Base-by-base conservation (phyloP, 2,888 invertebrate species). In the Scaptomyza polygonia region DNA sequence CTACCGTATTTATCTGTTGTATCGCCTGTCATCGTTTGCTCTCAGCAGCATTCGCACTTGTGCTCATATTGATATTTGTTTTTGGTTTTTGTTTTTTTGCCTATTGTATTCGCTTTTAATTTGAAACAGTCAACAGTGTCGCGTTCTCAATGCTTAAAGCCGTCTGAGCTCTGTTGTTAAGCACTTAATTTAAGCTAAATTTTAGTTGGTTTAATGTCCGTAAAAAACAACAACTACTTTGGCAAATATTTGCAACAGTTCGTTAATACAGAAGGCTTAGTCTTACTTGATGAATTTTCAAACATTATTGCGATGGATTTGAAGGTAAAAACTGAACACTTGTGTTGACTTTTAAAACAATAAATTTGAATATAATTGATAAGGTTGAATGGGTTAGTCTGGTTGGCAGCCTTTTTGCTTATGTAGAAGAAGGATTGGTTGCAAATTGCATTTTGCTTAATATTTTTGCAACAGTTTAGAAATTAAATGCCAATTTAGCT, bases 241-340 rank as follows among this genome's bases (percentile, higher is more conserved):
- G 14, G 51, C 62, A 79, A 81, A 85, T 77, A 82, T 85, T 81
- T 77, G 32, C 56, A 44, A 45, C 25, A 47, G 36, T n/a, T 32
- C 40, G 77, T 61, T 74, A 74, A 79, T 67, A 69, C 34, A 29
- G 45, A 53, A 27, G 51, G 56, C 45, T 67, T 25, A 43, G 47
- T 44, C 45, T 30, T 45, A 36, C 47, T 56, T 44, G 40, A 12
- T 51, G 51, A 56, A 56, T 52, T 32, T 32, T 47, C 54, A 54
- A 45, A 29, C 42, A 57, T 43, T 48, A n/a, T 21, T 21, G 54
- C 44, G 40, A 18, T 18, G 30, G 43, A 8, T 34, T 40, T 30
- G 72, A 74, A 75, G 77, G 68, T 40, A 72, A 65, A 48, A 47
- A 30, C 67, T 53, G 54, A 59, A 70, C 72, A 78, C 63, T 76